phyloP scores from a whole-genome alignment of 2,113 vertebrate genomes.

The Petroica traversi region DNA sequence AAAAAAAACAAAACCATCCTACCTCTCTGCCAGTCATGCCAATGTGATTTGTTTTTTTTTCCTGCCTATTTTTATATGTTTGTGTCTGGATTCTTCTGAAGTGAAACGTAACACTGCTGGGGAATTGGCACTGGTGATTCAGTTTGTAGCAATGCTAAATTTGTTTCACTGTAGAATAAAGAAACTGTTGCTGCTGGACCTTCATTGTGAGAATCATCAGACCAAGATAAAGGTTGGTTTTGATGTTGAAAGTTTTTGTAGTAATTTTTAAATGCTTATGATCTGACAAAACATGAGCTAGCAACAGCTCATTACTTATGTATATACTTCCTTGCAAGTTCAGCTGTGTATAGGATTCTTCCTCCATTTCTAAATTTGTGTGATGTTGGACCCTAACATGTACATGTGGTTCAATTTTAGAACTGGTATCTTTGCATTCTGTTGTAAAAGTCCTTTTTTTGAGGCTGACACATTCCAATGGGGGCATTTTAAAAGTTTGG shows the following conservation, averaged over 20 bases:
- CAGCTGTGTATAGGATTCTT: neutral
- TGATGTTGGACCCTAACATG: neutral
- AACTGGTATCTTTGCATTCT: neutral
- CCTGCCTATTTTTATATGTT: neutral
- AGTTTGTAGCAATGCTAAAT: neutral
- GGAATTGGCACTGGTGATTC: neutral
- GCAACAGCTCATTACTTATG: neutral
- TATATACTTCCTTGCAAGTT: neutral
- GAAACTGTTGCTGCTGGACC: neutral
- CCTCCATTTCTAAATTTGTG: neutral
- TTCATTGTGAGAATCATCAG: neutral
- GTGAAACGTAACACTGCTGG: neutral
- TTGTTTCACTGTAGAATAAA: neutral
- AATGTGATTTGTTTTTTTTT: neutral
- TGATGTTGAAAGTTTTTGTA: neutral
- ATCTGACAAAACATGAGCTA: neutral
- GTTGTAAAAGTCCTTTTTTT: neutral
- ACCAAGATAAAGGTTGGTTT: neutral
- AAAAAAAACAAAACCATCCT: neutral
- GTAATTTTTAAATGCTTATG: neutral
- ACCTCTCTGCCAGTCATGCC: neutral
- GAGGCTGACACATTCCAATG: neutral
- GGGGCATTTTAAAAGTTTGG: neutral
- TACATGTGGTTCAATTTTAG: neutral
- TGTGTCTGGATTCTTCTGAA: constrained; percentile 26